phyloP scores from a whole-genome alignment of 2,113 vertebrate species.

The Psittacara wagleri region DNA sequence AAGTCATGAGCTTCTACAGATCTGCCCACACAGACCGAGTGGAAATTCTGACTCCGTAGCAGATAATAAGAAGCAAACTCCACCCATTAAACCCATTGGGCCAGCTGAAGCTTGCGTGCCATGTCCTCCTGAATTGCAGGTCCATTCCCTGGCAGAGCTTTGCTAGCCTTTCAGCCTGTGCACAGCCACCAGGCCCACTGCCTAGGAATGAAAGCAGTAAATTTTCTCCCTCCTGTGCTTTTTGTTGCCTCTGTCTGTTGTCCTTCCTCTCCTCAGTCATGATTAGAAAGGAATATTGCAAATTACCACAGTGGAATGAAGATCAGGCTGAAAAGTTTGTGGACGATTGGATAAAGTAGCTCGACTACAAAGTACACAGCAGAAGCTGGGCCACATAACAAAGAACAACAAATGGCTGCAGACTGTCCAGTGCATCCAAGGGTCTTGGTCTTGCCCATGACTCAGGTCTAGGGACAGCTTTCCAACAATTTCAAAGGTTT shows the following conservation, averaged over 20 bases:
- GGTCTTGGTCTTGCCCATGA: background rate
- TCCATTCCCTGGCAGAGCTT: background rate
- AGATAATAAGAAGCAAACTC: background rate
- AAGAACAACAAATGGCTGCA: background rate
- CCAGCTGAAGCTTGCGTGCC: background rate
- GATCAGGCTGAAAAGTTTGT: background rate
- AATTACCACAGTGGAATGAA: background rate
- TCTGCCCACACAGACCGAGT: background rate
- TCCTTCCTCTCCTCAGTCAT: background rate
- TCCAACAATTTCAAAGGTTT: background rate
- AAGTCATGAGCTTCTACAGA: background rate
- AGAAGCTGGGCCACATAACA: background rate
- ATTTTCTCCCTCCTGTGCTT: background rate
- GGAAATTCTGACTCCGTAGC: background rate
- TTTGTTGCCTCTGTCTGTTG: background rate
- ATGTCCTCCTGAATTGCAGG: rapidly evolving
- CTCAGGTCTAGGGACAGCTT: background rate
- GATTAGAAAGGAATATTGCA: background rate
- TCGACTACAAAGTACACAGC: background rate
- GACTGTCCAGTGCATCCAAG: background rate
- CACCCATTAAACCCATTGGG: background rate
- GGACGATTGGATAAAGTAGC: background rate
- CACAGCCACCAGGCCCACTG: background rate
- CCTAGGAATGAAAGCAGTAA: background rate
- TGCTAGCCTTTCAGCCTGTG: background rate